Conservation (phyloP, 2,113 vertebrate species). For the Ranitomeya imitator region DNA sequence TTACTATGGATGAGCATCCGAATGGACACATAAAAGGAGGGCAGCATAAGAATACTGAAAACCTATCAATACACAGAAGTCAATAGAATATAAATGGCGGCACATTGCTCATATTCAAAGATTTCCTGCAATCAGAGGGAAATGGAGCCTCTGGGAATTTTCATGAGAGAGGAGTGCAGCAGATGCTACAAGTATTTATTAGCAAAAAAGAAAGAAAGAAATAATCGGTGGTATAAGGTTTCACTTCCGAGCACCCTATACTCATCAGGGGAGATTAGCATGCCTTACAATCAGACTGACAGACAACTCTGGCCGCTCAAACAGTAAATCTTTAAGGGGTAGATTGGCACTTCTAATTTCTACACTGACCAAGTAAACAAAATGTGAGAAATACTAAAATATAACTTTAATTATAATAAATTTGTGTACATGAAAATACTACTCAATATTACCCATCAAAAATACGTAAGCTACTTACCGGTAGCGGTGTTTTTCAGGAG, state of each 20-base stretch:
- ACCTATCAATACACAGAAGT: not conserved
- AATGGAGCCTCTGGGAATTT: not conserved
- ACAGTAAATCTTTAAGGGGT: too few relatives aligned
- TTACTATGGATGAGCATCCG: not conserved
- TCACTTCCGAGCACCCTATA: not conserved
- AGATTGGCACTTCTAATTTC: too few relatives aligned
- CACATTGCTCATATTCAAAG: not conserved
- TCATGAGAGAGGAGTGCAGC: not conserved
- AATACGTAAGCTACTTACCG: too few relatives aligned
- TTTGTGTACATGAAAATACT: too few relatives aligned
- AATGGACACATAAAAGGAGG: not conserved
- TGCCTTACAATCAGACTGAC: too few relatives aligned
- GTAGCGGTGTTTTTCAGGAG: too few relatives aligned
- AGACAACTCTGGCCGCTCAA: too few relatives aligned
- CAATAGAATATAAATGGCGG: not conserved
- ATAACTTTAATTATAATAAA: too few relatives aligned
- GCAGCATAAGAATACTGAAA: not conserved
- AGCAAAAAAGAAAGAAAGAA: not conserved
- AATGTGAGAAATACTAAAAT: too few relatives aligned
- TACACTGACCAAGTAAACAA: too few relatives aligned
- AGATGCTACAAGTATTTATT: not conserved
- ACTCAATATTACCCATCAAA: too few relatives aligned
- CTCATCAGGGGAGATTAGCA: too few relatives aligned
- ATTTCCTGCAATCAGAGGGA: not conserved
- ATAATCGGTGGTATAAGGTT: not conserved